Percentiles rank a stretch among this genome's conserved stretches.
These are phyloP conservation scores for Liodrosophila aerea DNA, from an alignment of 2,888 invertebrate genomes.

Conservation along the genomic window DNA sequence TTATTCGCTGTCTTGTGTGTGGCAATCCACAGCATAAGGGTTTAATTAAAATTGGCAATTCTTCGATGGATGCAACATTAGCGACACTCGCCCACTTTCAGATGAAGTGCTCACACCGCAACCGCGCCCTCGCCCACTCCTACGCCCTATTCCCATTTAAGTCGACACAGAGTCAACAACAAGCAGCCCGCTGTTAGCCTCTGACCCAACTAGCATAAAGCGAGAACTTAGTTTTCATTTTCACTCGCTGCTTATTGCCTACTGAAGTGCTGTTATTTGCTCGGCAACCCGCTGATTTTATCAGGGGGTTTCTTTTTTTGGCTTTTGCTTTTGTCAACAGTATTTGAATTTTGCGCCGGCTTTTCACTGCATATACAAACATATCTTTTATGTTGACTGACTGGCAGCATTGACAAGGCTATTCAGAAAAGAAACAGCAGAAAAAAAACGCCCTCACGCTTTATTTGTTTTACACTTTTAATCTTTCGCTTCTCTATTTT, in stretches of 20 bases:
- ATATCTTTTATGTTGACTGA: conserved; percentile 6
- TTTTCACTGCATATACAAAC: conserved; percentile 22
- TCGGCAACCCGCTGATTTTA: conserved; percentile 66
- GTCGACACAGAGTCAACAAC: conserved; percentile 23
- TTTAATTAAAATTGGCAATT: conserved; percentile 64
- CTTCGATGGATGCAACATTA: conserved; percentile 35
- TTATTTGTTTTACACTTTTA: conserved; percentile 29
- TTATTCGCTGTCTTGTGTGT: background rate
- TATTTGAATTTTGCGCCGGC: conserved; percentile 13
- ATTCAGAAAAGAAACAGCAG: conserved; percentile 20
- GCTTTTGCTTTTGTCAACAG: conserved; percentile 41
- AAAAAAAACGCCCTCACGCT: conserved; percentile 10
- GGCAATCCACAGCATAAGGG: conserved; percentile 5
- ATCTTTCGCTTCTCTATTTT: conserved; percentile 27
- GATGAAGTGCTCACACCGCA: conserved; percentile 2
- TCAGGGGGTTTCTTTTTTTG: conserved; percentile 22
- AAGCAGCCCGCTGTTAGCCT: conserved; percentile 38
- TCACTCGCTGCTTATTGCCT: conserved; percentile 19
- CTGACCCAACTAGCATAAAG: conserved; percentile 25
- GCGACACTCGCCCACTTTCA: conserved; percentile 13
- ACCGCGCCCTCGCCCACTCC: background rate
- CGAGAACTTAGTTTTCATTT: conserved; percentile 26
- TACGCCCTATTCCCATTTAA: conserved; percentile 16
- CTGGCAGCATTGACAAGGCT: conserved; percentile 13
- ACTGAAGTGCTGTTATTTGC: conserved; percentile 46